Base-by-base conservation (phyloP, 2,113 vertebrate species). In the Corythornis cristatus region DNA sequence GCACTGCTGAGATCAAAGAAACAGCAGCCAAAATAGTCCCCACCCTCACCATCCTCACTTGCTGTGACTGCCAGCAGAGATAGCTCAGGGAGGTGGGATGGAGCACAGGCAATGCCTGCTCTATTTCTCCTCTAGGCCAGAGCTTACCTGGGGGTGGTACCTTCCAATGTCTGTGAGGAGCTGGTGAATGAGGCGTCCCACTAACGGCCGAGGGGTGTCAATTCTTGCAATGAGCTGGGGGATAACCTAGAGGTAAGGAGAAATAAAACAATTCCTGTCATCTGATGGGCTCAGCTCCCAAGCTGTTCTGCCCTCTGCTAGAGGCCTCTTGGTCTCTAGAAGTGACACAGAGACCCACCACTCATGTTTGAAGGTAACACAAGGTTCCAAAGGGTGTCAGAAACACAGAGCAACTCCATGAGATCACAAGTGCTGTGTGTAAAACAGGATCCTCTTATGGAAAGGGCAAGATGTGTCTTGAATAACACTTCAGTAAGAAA, bases 191-290 rank as follows among this genome's bases (percentile, higher is more conserved):
- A 99, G 99, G 5, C 99, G 99, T 8, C 99, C 99, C 43, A 99
- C 99, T 91, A 99, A 96, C 0, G 99, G 98, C 5, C 99, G 98
- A 42, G 99, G 99, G 0, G 99, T 99, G 94, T 99, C 99, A 6
- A 99, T 99, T 33, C 99, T 98, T 70, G 99, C 99, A 33, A 99
- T 99, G 79, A 99, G 98, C 93, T 99, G 99, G 77, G 99, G 99
- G 87, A 99, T 99, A 11, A 99, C 99, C 99, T 99, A 92, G 33
- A 1, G 35, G 91, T 5, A 83, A 83, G 51, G 83, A 57, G 5
- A 54, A 89, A 21, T 18, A 78, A 11, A 40, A 75, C 28, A 66
- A 56, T 12, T 28, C 11, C 35, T 82, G 56, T 76, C 67, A 72
- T 13, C 60, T 82, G 75, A 4, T 4, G 31, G 21, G 14, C 18